Base-by-base conservation (phyloP, 1,140 invertebrate genomes). In the Chlorops oryzae region DNA sequence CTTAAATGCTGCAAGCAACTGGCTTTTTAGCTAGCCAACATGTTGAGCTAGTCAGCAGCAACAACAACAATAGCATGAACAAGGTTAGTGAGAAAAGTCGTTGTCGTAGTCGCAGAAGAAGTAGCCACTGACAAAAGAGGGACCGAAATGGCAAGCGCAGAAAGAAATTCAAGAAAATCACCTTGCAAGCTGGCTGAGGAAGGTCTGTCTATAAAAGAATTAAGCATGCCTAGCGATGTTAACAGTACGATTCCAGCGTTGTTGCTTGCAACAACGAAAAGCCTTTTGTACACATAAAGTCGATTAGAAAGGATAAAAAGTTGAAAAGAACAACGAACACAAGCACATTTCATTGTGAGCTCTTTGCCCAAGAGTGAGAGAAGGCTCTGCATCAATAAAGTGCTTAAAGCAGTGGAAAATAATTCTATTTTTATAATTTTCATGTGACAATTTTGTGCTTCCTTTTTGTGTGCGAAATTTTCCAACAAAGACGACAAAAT, bases 161-260 rank as follows among this genome's bases (percentile, higher is more conserved):
- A 39, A 40, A 28, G 25, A 40, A 35, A 34, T 15, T 32, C 53
- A 64, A 57, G 59, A 67, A 67, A 67, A 65, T 62, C 60, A 59
- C 65, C 62, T 45, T 58, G 63, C 62, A n/a, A n/a, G n/a, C 64
- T 58, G 59, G 62, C 49, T 51, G 48, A 38, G 40, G 51, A 63
- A 56, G 59, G 57, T 59, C 62, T 65, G 64, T 67, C 64, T 67
- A 67, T 67, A 67, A 62, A 67, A 67, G 64, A 67, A 67, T 63
- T 59, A 62, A 53, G 64, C 60, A 49, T 62, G 56, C 60, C 59
- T 63, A 60, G 57, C 39, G 49, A 49, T 46, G 41, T 40, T 59
- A 67, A 61, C 64, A 67, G 64, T 67, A 59, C 63, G 64, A 61
- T 57, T 64, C 45, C 54, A 61, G 54, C 54, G 50, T 48, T 65